A percentile compares a stretch with the other conserved stretches of the same genome.
These are phyloP conservation scores for Drosophila aldrichi DNA, from an alignment of 2,888 invertebrate species.

Conservation along the genomic window DNA sequence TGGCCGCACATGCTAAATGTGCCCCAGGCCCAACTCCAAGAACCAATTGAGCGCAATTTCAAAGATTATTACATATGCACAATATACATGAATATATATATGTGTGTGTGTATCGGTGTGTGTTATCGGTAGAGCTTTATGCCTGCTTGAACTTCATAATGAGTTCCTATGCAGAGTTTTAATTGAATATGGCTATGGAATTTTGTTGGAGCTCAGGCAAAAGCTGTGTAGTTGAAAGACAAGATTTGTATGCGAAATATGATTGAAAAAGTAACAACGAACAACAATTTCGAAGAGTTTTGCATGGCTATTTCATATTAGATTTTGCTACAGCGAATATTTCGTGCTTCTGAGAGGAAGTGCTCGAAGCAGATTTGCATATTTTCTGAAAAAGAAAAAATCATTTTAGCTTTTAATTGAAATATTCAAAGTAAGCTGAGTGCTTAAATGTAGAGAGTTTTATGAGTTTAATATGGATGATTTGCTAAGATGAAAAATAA, in stretches of 20 bases:
- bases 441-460: no score
- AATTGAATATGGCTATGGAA: conserved; percentile 50
- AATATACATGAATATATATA: conserved; percentile 41
- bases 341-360: not conserved
- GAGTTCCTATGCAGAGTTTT: conserved; percentile 58
- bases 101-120: not conserved
- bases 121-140: conserved; percentile 58
- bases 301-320: not conserved
- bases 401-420: not conserved
- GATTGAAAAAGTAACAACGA: conserved; percentile 13
- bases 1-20: conserved; percentile 38
- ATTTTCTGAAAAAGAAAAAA: not conserved
- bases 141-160: conserved; percentile 72
- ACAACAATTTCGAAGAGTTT: not conserved
- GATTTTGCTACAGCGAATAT: not conserved
- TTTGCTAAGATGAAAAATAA: no score
- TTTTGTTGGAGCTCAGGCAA: conserved; percentile 8
- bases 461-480: not conserved
- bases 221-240: conserved; percentile 1
- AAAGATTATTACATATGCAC: conserved; percentile 72
- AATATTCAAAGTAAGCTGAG: no score
- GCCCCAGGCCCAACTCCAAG: conserved; percentile 69
- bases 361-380: not conserved
- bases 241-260: conserved; percentile 31
- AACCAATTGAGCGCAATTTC: conserved; percentile 78